Evolutionary conservation across 2,113 vertebrate genomes (phyloP).

Genomic region (Tringa solitaria): DNA sequence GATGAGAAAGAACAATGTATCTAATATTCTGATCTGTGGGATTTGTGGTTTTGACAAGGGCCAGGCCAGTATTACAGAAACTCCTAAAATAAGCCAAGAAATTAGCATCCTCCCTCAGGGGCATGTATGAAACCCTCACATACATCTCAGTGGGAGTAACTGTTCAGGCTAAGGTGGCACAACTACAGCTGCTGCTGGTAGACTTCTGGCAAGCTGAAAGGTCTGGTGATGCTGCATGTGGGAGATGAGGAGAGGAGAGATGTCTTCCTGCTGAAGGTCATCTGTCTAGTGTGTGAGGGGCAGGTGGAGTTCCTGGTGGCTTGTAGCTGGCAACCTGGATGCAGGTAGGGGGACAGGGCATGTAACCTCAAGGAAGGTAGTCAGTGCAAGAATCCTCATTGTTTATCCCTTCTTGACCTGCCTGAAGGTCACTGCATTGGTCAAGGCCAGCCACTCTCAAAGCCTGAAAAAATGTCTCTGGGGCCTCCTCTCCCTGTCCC

Average conservation of each 20-base stretch:
- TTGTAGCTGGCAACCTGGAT: background rate
- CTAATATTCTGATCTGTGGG: background rate
- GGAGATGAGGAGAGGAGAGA: background rate
- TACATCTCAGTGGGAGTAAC: background rate
- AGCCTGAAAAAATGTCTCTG: background rate
- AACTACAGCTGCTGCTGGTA: background rate
- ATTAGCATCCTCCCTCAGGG: background rate
- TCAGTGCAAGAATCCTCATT: background rate
- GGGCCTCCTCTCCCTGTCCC: fast-evolving
- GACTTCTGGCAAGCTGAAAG: background rate
- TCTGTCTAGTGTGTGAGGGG: background rate
- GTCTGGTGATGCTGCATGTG: background rate
- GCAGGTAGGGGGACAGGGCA: background rate
- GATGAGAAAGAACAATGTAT: background rate
- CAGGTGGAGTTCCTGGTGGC: background rate
- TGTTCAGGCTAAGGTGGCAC: background rate
- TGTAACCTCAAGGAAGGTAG: fast-evolving
- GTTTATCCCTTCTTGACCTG: background rate
- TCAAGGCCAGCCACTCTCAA: background rate
- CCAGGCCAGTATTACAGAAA: background rate
- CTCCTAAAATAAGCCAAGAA: background rate
- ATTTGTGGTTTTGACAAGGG: background rate
- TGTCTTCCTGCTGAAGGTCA: background rate
- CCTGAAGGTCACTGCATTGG: background rate
- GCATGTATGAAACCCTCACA: background rate